Percentiles rank a stretch among this genome's conserved stretches.
phyloP scores from a whole-genome alignment of 2,113 vertebrate genomes.

The Sapajus apella region DNA sequence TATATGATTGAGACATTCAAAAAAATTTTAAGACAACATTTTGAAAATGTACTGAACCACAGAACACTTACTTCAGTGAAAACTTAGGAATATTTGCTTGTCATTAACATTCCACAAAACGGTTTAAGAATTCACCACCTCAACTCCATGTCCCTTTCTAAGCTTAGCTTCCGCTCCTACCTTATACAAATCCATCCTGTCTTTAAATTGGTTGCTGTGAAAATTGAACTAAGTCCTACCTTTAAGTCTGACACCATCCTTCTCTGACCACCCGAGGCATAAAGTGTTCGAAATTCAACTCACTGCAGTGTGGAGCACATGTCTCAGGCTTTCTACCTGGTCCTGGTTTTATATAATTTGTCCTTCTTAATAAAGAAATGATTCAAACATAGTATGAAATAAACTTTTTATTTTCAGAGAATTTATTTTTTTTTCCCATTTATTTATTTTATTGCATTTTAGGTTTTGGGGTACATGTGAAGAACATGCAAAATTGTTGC shows the following conservation, averaged over 20 bases:
- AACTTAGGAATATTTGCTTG: neutral
- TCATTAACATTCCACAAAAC: neutral
- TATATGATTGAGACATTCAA: neutral
- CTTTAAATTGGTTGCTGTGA: neutral
- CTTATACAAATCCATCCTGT: neutral
- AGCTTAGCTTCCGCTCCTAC: neutral
- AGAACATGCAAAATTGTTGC: too few relatives aligned
- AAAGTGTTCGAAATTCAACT: neutral
- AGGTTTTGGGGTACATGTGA: too few relatives aligned
- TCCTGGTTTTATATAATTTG: neutral
- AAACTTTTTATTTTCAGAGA: neutral
- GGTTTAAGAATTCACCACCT: neutral
- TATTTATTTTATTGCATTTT: too few relatives aligned
- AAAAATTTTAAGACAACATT: neutral
- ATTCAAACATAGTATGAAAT: neutral
- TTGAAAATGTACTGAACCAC: neutral
- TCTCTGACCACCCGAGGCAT: neutral
- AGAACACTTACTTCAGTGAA: neutral
- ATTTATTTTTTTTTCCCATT: too few relatives aligned
- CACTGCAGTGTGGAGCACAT: too few relatives aligned
- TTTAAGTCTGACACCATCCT: neutral
- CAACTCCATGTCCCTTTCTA: neutral
- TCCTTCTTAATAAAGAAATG: neutral
- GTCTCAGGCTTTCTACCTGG: neutral
- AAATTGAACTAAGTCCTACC: neutral